These are phyloP conservation scores for Sebastolobus alascanus DNA, from an alignment of 2,797 vertebrate genomes.

Conservation along the genomic window DNA sequence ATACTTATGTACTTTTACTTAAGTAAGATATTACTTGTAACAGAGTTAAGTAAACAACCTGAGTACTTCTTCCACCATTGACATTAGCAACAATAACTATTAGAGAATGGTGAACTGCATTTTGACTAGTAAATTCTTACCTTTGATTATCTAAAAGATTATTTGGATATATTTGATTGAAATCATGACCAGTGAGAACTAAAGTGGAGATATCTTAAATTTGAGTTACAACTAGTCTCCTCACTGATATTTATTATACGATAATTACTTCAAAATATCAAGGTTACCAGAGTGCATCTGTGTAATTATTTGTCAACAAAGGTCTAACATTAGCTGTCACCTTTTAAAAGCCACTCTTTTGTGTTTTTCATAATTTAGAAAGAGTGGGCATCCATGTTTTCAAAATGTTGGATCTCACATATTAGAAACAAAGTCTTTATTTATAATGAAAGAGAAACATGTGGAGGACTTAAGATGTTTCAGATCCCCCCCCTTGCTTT, in stretches of 20 bases:
- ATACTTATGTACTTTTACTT: not conserved
- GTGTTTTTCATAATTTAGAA: slow-evolving; percentile 16
- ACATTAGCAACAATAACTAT: not conserved
- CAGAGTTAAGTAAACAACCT: not conserved
- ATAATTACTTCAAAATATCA: slow-evolving; percentile 38
- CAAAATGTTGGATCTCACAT: slow-evolving; percentile 7
- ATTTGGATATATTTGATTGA: not conserved
- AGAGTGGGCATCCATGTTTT: slow-evolving; percentile 3
- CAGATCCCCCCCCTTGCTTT: not conserved
- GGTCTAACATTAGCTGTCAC: slow-evolving; percentile 19
- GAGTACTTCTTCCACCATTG: not conserved
- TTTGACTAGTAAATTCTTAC: not conserved
- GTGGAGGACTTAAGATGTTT: slow-evolving; percentile 46
- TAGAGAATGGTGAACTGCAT: not conserved
- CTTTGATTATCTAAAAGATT: not conserved
- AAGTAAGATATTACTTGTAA: not conserved
- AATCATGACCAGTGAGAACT: slow-evolving; percentile 16
- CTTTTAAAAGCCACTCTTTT: slow-evolving; percentile 42
- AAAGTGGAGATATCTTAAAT: slow-evolving; percentile 2
- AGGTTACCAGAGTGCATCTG: not conserved
- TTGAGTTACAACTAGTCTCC: not conserved
- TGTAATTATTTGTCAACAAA: slow-evolving; percentile 36
- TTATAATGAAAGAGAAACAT: slow-evolving; percentile 50
- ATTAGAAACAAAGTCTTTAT: slow-evolving; percentile 39
- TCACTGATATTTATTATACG: not conserved